Base-by-base conservation (phyloP, 2,113 vertebrate genomes). In the Merops nubicus region DNA sequence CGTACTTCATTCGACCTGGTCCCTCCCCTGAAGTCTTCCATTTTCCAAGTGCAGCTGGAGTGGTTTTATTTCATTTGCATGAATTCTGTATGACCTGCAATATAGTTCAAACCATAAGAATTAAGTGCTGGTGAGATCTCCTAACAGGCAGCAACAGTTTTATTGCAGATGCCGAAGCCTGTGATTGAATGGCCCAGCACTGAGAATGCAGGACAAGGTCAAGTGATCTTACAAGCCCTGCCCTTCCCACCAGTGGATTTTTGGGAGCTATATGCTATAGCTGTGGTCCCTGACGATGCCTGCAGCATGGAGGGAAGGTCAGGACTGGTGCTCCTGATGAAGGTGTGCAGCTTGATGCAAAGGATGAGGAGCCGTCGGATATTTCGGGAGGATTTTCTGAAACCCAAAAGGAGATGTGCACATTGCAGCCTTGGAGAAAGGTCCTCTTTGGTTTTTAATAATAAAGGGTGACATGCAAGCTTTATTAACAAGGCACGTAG, bases 381-480 rank as follows among this genome's bases (percentile, higher is more conserved):
- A 63, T 72, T 92, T 91, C 22, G 26, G 54, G 62, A 85, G 75
- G 88, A 92, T 89, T 91, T 91, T 79, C 77, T 83, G 72, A 84
- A 91, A 90, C 26, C 48, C 57, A 19, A 42, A 87, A 67, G 89
- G 83, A 90, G 87, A 87, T n/a, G 85, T 70, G 75, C 77, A 78
- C 60, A 16, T 75, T 93, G 89, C 93, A 95, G 96, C 86, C 73
- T 93, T 78, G 94, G 88, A 95, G 91, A 94, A 93, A 96, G 91
- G 88, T 92, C 93, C 6, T 2, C 89, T 94, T 89, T 75, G 63
- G 45, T 95, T 97, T 95, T 85, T 90, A 64, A 54, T 97, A 96
- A 96, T 95, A 82, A 96, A 95, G 96, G 83, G 68, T 93, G 93
- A 95, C 86, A 92, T 91, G 75, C 91, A 73, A 92, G 88, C 82